phyloP scores from a whole-genome alignment of 2,113 vertebrate genomes.

The Grantiella picta region DNA sequence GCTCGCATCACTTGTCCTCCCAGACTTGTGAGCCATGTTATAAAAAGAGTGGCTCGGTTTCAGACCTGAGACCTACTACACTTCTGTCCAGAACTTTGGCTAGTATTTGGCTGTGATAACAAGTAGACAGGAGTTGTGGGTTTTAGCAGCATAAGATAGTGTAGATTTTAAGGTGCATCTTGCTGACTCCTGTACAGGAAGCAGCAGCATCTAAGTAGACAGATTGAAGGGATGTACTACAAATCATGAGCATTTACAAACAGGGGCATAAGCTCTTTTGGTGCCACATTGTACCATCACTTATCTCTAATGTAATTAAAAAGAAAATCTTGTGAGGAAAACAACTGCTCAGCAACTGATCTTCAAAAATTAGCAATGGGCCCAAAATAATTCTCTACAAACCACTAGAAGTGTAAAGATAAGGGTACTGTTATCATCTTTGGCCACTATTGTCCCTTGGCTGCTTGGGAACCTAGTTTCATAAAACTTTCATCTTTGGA shows the following conservation, averaged over 20 bases:
- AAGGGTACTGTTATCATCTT: neutral
- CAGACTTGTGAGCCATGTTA: neutral
- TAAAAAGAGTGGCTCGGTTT: neutral
- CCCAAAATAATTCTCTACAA: neutral
- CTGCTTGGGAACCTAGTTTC: neutral
- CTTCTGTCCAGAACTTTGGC: neutral
- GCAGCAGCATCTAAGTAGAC: neutral
- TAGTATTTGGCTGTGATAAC: neutral
- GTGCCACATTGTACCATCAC: neutral
- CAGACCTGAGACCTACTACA: neutral
- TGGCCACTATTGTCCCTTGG: neutral
- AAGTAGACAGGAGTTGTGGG: accelerated
- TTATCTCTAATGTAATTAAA: neutral
- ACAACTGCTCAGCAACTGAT: accelerated
- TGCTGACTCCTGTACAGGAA: accelerated
- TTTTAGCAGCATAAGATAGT: accelerated
- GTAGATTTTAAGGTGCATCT: neutral
- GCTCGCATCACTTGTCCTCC: too few species aligned
- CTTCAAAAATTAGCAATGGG: neutral
- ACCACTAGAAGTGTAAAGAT: neutral
- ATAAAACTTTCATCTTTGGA: neutral
- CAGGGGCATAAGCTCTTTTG: accelerated
- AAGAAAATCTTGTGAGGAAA: neutral
- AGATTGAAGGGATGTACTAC: neutral
- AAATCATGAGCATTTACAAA: accelerated